Evolutionary conservation across 2,888 invertebrate genomes (phyloP), one percentile per base, ranked within the genome.

Genomic region (Netelia fuscicornis): DNA sequence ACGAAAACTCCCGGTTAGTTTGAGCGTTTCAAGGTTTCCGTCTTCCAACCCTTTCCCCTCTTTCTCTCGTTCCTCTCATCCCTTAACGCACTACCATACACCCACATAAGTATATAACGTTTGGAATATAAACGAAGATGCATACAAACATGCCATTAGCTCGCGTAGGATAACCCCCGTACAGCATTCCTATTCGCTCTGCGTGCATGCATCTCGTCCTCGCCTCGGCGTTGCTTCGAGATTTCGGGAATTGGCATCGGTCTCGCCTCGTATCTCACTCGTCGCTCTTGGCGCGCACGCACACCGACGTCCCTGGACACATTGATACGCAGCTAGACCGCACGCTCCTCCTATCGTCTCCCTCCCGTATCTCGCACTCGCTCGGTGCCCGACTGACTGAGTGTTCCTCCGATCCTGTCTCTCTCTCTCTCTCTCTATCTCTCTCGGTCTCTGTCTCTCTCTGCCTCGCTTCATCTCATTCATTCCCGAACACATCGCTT

Each of bases 191-290:
- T 11, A 20, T 44, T 23, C 20, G 17, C 5, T 30, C 6, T 37
- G 17, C 6, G 20, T 20, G 20, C 9, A 9, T 62, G 48, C 65
- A 13, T 42, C 1, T 13, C 30, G 9, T 9, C 2, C 71, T 54
- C 10, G 56, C 68, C 54, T 48, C 48, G 58, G n/a, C 68, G 68
- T 52, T 62, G 62, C 6, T 42, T 42, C 54, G 75, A 81, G 75
- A 75, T 81, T 75, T 81, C 75, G 58, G 81, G 75, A 81, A 81
- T 81, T 81, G 81, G 75, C 81, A 68, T 81, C 62, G 68, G 81
- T 68, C 68, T 60, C 75, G 81, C 68, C 75, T 81, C 75, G 81
- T 81, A 81, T 75, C 81, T 81, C 60, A 81, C 75, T 81, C 68
- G 81, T 81, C 30, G 17, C n/a, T 20, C 52, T 70, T n/a, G 48